Percentiles rank a stretch among this genome's conserved stretches.
Conservation (phyloP, 2,888 invertebrate genomes). For the Meghimatium bilineatum region DNA sequence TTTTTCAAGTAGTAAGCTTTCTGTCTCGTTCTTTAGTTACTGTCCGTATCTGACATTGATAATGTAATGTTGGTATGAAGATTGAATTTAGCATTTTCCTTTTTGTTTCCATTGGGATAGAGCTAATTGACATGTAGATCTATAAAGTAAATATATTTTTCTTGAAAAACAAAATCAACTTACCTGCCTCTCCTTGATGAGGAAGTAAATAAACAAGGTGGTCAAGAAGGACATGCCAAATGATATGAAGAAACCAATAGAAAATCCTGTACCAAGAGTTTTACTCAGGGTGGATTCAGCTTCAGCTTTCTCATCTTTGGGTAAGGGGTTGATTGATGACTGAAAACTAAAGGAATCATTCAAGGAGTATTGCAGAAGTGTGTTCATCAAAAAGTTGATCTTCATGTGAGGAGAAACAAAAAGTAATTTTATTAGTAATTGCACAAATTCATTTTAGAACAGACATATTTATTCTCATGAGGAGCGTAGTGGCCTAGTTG, state of each 20-base stretch:
- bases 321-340: slow-evolving; percentile 26
- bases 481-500: no score
- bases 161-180: background rate
- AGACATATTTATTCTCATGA: no score
- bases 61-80: no score
- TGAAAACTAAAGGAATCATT: slow-evolving; percentile 28
- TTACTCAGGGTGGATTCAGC: background rate
- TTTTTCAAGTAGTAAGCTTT: no score
- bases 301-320: slow-evolving; percentile 28
- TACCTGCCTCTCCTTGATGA: slow-evolving; percentile 68
- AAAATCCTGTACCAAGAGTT: slow-evolving; percentile 54
- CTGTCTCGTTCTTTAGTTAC: no score
- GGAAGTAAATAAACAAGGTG: slow-evolving; percentile 69
- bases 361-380: slow-evolving; percentile 21
- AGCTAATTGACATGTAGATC: no score
- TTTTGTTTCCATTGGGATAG: no score
- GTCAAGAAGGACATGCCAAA: slow-evolving; percentile 75
- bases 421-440: background rate
- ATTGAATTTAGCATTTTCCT: no score
- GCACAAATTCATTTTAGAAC: no score
- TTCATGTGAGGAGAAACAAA: background rate
- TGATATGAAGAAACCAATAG: slow-evolving; percentile 61
- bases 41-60: no score
- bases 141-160: no score
- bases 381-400: slow-evolving; percentile 45